Percentiles rank a stretch among this genome's conserved stretches.
Conservation (phyloP, 2,797 vertebrate genomes). For the Catamblyrhynchus diadema region DNA sequence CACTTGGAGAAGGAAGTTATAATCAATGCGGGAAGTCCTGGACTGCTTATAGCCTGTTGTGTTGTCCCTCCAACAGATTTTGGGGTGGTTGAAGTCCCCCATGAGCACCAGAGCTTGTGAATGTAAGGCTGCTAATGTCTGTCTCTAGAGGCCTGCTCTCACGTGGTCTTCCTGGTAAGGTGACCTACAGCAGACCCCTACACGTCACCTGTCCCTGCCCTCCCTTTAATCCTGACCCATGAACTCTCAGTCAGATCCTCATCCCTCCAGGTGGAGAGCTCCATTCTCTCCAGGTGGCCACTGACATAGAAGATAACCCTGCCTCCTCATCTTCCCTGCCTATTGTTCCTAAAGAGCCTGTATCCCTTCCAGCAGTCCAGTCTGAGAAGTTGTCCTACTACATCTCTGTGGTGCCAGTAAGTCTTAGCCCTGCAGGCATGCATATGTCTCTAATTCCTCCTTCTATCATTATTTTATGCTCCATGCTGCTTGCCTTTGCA, state of each 20-base stretch:
- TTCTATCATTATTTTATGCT: neutral
- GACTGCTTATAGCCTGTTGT: neutral
- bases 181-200: neutral
- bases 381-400: neutral
- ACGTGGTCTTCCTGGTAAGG: neutral
- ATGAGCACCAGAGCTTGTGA: neutral
- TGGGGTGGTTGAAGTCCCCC: neutral
- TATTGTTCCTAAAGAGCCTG: neutral
- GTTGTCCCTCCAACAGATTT: neutral
- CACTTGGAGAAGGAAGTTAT: neutral
- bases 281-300: neutral
- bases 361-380: neutral
- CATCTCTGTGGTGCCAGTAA: neutral
- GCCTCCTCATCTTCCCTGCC: neutral
- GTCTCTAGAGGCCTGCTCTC: neutral
- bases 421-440: neutral
- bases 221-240: neutral
- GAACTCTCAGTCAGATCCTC: neutral
- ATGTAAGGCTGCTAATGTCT: neutral
- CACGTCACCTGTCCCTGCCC: neutral
- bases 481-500: neutral
- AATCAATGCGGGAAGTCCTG: neutral
- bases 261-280: neutral
- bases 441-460: neutral
- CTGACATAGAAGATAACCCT: neutral